Base-by-base conservation (phyloP, 2,797 vertebrate genomes). In the Acanthopagrus latus region DNA sequence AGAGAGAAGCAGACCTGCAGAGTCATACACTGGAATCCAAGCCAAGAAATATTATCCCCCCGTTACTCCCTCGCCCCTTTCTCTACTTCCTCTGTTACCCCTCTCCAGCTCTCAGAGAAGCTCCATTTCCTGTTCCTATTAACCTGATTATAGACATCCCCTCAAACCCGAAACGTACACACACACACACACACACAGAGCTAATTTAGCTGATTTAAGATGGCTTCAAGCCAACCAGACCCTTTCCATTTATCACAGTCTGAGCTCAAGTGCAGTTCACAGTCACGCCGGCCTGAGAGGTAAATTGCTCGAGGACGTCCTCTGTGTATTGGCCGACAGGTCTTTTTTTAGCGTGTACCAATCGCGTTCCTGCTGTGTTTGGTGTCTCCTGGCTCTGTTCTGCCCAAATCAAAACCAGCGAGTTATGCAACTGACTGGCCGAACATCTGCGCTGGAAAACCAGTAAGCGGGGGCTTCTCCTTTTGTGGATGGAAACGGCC, bases 71-170 rank as follows among this genome's bases (percentile, higher is more conserved):
- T 86, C 67, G 25, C 71, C 86, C 69, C 48, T 74, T 68, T 84
- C 83, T 81, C 10, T 64, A 71, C 74, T 85, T 89, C 79, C 84
- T 88, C 78, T 76, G 64, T 78, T 74, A 59, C 73, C 76, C 66
- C 57, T 47, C 66, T 80, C 81, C 86, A 78, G 84, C 81, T 85
- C 81, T 66, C 73, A 83, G 70, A 89, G 84, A 90, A 89, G 76
- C 82, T 90, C 91, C 72, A 92, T 93, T 90, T 94, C 87, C 88
- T 90, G 74, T 88, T 85, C 73, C 81, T 88, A 87, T 90, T 93
- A 92, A 91, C 87, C 78, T 86, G 80, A 93, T 93, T 93, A 91
- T 69, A 67, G 70, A 89, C 68, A 74, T 79, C 71, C 78, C 77
- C 78, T 78, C 64, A 84, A 88, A 87, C 86, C 77, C 74, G 74